These are phyloP conservation scores for Hedya salicella DNA, from an alignment of 2,888 invertebrate genomes.

Conservation along the genomic window DNA sequence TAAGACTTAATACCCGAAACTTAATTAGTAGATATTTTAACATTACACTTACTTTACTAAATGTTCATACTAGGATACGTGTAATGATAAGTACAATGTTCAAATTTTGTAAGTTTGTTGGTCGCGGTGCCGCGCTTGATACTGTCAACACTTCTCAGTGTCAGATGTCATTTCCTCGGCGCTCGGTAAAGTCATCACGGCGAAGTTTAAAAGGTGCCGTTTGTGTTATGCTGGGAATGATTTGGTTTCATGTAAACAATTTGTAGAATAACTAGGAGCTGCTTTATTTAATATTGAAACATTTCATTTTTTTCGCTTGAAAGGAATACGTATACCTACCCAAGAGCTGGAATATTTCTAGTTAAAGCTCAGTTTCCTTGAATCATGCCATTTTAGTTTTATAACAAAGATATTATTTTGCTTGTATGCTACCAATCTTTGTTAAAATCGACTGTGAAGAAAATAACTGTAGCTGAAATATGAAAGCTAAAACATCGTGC, in stretches of 20 bases:
- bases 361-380: too few species aligned
- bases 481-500: constrained; percentile 6
- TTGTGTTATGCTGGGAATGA: constrained; percentile 28
- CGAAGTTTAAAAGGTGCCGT: constrained; percentile 38
- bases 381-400: too few species aligned
- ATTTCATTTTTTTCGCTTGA: background rate
- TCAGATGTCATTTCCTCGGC: constrained; percentile 42
- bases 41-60: too few species aligned
- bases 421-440: too few species aligned
- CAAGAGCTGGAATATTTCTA: too few species aligned
- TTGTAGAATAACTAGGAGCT: constrained; percentile 6
- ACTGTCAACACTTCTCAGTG: constrained; percentile 35
- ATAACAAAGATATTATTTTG: too few species aligned
- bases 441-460: background rate
- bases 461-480: constrained; percentile 1
- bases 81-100: constrained; percentile 34
- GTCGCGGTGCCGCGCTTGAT: constrained; percentile 19
- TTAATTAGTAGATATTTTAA: constrained; percentile 18
- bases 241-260: constrained; percentile 33
- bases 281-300: background rate
- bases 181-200: constrained; percentile 42
- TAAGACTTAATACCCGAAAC: constrained; percentile 21
- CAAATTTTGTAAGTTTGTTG: constrained; percentile 29
- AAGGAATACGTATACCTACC: too few species aligned
- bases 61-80: constrained; percentile 18